Conservation (phyloP, 2,797 vertebrate genomes). For the Cygnus olor region DNA sequence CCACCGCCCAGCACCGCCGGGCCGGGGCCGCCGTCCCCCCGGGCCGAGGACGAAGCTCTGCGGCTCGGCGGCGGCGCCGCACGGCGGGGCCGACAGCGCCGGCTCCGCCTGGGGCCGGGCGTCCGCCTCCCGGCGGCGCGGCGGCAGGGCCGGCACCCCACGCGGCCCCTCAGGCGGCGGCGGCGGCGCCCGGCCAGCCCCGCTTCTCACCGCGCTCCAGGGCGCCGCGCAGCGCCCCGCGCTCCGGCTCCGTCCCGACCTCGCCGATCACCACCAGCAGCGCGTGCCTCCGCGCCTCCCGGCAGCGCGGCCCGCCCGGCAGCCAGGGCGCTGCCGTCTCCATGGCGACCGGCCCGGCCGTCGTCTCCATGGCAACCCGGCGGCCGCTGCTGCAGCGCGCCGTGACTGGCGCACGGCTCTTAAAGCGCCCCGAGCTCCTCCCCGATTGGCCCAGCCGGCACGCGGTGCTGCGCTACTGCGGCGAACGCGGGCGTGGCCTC, state of each 20-base stretch:
- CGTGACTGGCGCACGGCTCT: constrained; percentile 62
- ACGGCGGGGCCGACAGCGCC: background rate
- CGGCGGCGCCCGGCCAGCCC: too few species aligned
- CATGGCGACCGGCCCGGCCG: constrained; percentile 87
- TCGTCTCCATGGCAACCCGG: constrained; percentile 91
- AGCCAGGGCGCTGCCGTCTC: constrained; percentile 80
- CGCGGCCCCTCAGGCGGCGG: background rate
- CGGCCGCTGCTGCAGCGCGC: constrained; percentile 53
- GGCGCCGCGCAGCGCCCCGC: constrained; percentile 82
- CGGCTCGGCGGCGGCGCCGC: background rate
- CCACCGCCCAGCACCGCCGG: background rate
- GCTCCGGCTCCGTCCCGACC: constrained; percentile 83
- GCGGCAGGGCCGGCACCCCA: background rate
- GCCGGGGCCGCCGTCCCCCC: background rate
- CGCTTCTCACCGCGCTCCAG: constrained; percentile 85
- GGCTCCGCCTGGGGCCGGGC: background rate
- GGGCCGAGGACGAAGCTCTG: background rate
- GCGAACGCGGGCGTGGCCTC: background rate
- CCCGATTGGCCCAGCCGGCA: constrained; percentile 78
- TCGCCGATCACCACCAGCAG: constrained; percentile 90
- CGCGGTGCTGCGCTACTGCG: background rate
- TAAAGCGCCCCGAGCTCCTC: constrained; percentile 60
- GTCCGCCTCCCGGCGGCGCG: too few species aligned
- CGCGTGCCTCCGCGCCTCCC: constrained; percentile 77
- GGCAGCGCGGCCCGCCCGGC: constrained; percentile 53